Evolutionary conservation across 2,888 invertebrate species (phyloP), one percentile per base, ranked within the genome.

Genomic region (Zaprionus obscuricornis): DNA sequence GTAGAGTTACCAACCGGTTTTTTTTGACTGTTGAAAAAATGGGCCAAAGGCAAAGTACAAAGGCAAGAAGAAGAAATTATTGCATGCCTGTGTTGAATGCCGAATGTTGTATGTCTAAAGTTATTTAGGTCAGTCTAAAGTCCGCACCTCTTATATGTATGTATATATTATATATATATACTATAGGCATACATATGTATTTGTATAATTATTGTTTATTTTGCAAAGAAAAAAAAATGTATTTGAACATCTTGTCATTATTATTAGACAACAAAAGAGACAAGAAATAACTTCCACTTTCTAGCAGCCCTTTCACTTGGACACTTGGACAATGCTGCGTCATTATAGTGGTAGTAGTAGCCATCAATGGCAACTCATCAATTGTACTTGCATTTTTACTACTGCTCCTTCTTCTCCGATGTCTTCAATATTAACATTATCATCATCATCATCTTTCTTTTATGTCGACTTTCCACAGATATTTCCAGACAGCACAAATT

Each of bases 401-500:
- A 27, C 49, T 47, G 24, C 40, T 57, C 51, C 58, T 26, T 18
- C 27, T 42, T 57, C 40, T 37, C 31, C 45, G 5, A 13, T 5
- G 37, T 24, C 34, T 47, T 47, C 27, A 22, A 22, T 5, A 22
- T 22, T 22, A 22, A 4, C 7, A 22, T 22, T 22, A 22, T 27
- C n/a, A 27, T 7, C 27, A 7, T 27, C n/a, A 4, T 27, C n/a
- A n/a, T 43, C 5, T 27, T 22, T 40, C 42, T 37, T 42, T 13
- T 29, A 22, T 22, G 22, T 7, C 4, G 40, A 42, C 56, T 54
- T 64, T 67, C 70, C 74, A 52, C 90, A 95, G 95, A 84, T 95
- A 95, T 88, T 88, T 95, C 49, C 89, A 92, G 24, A 94, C 94
- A 0, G 92, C 91, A 0, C 94, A 95, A 71, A 93, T 94, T 83